phyloP scores from a whole-genome alignment of 2,888 invertebrate genomes.

The Cabera pusaria region DNA sequence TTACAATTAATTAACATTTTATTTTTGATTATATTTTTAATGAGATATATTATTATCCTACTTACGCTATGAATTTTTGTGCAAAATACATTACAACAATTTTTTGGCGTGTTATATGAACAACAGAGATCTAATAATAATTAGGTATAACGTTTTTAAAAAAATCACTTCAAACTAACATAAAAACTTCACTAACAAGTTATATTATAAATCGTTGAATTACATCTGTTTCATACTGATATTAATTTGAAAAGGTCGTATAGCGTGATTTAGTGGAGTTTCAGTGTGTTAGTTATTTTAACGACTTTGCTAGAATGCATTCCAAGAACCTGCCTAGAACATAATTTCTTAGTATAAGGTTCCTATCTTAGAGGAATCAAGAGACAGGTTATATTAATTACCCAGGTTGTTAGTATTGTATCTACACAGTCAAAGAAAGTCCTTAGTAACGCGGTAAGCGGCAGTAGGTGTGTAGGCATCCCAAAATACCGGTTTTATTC shows the following conservation, averaged over 20 bases:
- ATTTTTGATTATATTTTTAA: too few relatives aligned
- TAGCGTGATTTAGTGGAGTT: too few relatives aligned
- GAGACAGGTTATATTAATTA: constrained; percentile 22
- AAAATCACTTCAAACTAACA: too few relatives aligned
- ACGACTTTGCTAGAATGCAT: constrained; percentile 14
- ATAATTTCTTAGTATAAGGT: constrained; percentile 14
- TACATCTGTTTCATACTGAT: constrained; percentile 5
- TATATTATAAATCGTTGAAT: constrained; percentile 1
- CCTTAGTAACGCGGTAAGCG: too few relatives aligned
- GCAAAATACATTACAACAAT: too few relatives aligned
- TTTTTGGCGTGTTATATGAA: too few relatives aligned
- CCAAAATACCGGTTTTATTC: constrained; percentile 41
- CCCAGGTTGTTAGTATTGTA: constrained; percentile 24
- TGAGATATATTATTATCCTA: too few relatives aligned
- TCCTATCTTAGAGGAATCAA: constrained; percentile 20
- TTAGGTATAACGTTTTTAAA: too few relatives aligned
- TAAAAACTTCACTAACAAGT: too few relatives aligned
- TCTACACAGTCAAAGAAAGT: constrained; percentile 23
- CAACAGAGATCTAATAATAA: constrained; percentile 9
- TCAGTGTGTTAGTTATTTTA: constrained; percentile 12
- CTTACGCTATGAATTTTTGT: too few relatives aligned
- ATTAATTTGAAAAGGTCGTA: too few relatives aligned
- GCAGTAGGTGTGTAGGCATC: constrained; percentile 27
- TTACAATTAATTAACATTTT: too few relatives aligned
- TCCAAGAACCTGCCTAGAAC: constrained; percentile 18